These are phyloP conservation scores for Patella depressa DNA, from an alignment of 2,888 invertebrate species.

Conservation along the genomic window DNA sequence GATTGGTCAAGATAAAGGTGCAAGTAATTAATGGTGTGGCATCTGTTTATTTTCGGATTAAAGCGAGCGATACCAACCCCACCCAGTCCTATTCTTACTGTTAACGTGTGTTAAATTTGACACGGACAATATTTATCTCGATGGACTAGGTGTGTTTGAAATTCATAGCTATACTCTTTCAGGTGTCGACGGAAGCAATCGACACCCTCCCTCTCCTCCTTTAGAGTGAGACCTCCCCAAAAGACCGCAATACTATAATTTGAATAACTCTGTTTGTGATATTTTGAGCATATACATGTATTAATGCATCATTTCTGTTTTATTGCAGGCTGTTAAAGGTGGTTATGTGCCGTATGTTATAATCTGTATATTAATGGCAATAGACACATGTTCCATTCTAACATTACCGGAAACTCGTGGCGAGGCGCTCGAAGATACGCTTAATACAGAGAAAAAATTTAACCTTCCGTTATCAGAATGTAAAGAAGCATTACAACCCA, in stretches of 20 bases:
- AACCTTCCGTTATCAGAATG: neutral
- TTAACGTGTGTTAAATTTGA: too few species aligned
- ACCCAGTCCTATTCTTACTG: too few species aligned
- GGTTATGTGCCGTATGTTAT: neutral
- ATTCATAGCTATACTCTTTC: too few species aligned
- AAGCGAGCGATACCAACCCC: too few species aligned
- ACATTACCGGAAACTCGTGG: neutral
- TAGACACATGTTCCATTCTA: neutral
- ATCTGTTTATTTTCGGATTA: too few species aligned
- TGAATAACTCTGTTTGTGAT: neutral
- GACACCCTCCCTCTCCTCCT: neutral
- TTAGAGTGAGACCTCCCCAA: neutral
- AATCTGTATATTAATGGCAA: neutral
- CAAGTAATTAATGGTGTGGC: too few species aligned
- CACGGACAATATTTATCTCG: too few species aligned
- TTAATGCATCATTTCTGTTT: neutral
- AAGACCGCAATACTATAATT: neutral
- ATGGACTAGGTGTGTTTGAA: too few species aligned
- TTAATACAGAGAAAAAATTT: neutral
- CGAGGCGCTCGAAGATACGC: neutral
- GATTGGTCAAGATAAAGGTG: too few species aligned
- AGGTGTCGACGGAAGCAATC: too few species aligned
- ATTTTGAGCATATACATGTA: neutral
- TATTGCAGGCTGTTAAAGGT: constrained; percentile 1
- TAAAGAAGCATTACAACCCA: too few species aligned